phyloP scores from a whole-genome alignment of 2,113 vertebrate genomes.

The Tupaia chinensis region DNA sequence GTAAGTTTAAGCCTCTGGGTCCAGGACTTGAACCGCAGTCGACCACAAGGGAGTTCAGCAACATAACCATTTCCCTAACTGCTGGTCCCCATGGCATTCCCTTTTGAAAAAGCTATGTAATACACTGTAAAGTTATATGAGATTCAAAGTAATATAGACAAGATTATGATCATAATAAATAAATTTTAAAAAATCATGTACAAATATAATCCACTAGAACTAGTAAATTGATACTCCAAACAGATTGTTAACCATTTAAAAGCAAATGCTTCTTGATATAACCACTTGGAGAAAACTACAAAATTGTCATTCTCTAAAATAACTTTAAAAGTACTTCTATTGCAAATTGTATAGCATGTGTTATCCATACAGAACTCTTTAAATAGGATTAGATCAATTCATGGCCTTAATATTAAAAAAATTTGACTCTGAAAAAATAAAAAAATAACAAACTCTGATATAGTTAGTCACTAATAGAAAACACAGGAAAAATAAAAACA shows the following conservation, averaged over 20 bases:
- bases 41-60: too few relatives aligned
- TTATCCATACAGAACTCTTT: slow-evolving; percentile 58
- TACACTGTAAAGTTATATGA: too few relatives aligned
- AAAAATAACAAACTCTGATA: background rate
- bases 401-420: slow-evolving; percentile 57
- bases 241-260: slow-evolving; percentile 57
- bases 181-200: background rate
- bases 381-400: slow-evolving; percentile 66
- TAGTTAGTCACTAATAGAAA: background rate
- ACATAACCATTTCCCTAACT: too few relatives aligned
- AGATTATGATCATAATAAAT: too few relatives aligned
- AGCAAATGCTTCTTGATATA: slow-evolving; percentile 55
- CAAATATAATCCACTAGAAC: slow-evolving; percentile 28
- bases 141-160: too few relatives aligned
- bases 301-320: slow-evolving; percentile 60
- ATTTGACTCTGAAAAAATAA: background rate
- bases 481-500: background rate
- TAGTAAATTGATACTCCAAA: background rate
- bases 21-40: too few relatives aligned
- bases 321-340: slow-evolving; percentile 48
- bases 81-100: too few relatives aligned
- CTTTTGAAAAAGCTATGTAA: too few relatives aligned
- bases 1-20: too few relatives aligned
- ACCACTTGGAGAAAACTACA: background rate
- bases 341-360: slow-evolving; percentile 42